These are phyloP conservation scores for Pemphigus obesinymphae DNA, from an alignment of 1,140 invertebrate species.

Conservation along the genomic window DNA sequence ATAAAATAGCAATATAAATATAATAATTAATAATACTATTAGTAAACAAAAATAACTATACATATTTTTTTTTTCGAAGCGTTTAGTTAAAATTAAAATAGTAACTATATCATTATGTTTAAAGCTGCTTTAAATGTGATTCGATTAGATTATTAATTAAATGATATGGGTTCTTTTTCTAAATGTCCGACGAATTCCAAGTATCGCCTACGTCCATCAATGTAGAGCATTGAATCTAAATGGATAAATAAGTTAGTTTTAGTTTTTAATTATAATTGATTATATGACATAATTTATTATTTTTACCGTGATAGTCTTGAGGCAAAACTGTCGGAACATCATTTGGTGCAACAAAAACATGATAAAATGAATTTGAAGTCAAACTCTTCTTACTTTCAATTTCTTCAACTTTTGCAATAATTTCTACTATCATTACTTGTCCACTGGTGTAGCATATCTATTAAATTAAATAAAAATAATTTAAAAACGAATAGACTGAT, in stretches of 20 bases:
- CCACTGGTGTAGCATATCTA: slow-evolving; percentile 66
- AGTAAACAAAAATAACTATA: not conserved
- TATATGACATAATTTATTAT: slow-evolving; percentile 8
- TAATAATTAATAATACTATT: not conserved
- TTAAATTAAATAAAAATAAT: slow-evolving; percentile 40
- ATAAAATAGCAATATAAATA: not conserved
- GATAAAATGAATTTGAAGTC: slow-evolving; percentile 74
- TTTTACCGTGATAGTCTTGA: slow-evolving; percentile 63
- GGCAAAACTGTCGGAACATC: slow-evolving; percentile 60
- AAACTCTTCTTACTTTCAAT: slow-evolving; percentile 56
- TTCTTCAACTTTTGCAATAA: slow-evolving; percentile 66
- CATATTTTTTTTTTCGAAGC: not conserved
- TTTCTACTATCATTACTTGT: slow-evolving; percentile 61
- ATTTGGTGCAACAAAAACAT: slow-evolving; percentile 61
- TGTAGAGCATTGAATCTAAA: slow-evolving; percentile 67
- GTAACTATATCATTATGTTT: not conserved
- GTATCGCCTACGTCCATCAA: slow-evolving; percentile 63
- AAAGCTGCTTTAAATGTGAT: not conserved
- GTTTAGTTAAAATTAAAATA: not conserved
- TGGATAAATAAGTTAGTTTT: slow-evolving; percentile 44
- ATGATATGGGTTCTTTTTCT: not conserved
- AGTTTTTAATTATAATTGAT: not conserved
- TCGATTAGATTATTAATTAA: not conserved
- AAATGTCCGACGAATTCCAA: slow-evolving; percentile 5
- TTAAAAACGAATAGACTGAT: not conserved